These are phyloP conservation scores for Heliconius eleuchia DNA, from an alignment of 1,140 invertebrate species.

Conservation along the genomic window DNA sequence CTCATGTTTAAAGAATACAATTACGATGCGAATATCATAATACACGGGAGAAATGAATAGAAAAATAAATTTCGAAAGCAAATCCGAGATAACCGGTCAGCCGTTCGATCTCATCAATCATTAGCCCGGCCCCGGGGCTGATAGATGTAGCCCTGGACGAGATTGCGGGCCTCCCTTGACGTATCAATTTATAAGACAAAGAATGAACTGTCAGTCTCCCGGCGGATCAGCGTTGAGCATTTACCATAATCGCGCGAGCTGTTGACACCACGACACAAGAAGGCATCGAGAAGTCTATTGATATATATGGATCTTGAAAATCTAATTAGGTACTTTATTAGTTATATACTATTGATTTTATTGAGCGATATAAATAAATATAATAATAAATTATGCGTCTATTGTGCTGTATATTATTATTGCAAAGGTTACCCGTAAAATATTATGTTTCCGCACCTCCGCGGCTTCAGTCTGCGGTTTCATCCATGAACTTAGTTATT, in stretches of 20 bases:
- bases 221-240: conserved; percentile 61
- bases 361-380: neutral
- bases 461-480: conserved; percentile 45
- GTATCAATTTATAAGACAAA: conserved; percentile 79
- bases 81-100: conserved; percentile 50
- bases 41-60: conserved; percentile 31
- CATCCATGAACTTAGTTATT: conserved; percentile 50
- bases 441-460: conserved; percentile 47
- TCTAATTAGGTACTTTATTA: neutral
- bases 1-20: neutral
- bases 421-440: conserved; percentile 41
- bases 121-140: conserved; percentile 55
- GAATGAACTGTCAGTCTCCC: conserved; percentile 68
- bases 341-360: neutral
- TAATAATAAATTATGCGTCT: neutral
- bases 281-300: neutral
- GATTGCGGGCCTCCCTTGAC: conserved; percentile 66
- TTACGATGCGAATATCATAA: conserved; percentile 10
- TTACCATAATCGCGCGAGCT: conserved; percentile 34
- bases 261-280: conserved; percentile 21
- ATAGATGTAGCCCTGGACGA: conserved; percentile 62
- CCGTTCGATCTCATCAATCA: conserved; percentile 70
- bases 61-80: conserved; percentile 40
- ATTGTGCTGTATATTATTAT: conserved; percentile 23
- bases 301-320: neutral